These are phyloP conservation scores for Drosophila rubida DNA, from an alignment of 2,888 invertebrate species.

Conservation along the genomic window DNA sequence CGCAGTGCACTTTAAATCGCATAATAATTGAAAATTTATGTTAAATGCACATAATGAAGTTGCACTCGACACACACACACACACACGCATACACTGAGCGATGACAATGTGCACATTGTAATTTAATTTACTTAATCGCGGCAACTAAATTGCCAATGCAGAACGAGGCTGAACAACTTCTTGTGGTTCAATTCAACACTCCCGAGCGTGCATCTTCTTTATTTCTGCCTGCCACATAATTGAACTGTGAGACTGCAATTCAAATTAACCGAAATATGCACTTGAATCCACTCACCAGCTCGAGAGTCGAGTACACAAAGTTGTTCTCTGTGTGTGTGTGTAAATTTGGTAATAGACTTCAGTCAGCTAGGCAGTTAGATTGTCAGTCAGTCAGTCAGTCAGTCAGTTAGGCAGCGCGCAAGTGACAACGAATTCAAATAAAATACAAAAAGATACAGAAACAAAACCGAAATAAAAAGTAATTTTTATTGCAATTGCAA, in stretches of 20 bases:
- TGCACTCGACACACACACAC: constrained; percentile 54
- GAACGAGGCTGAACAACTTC: constrained; percentile 42
- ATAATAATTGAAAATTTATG: constrained; percentile 79
- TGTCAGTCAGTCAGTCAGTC: constrained; percentile 52
- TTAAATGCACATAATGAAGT: constrained; percentile 80
- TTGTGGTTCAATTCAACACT: constrained; percentile 37
- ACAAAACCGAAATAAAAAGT: constrained; percentile 31
- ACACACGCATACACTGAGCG: constrained; percentile 4
- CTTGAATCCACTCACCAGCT: constrained; percentile 41
- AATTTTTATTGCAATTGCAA: constrained; percentile 65
- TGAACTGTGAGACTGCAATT: constrained; percentile 56
- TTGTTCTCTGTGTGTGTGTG: constrained; percentile 10
- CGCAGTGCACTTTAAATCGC: constrained; percentile 77
- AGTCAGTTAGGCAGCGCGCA: constrained; percentile 47
- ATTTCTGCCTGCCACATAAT: constrained; percentile 34
- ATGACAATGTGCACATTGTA: constrained; percentile 72
- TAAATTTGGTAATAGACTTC: constrained; percentile 60
- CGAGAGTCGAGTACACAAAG: not conserved
- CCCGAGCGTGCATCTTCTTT: constrained; percentile 24
- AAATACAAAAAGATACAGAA: constrained; percentile 13
- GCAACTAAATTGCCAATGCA: constrained; percentile 68
- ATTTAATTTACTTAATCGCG: constrained; percentile 77
- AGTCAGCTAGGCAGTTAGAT: constrained; percentile 48
- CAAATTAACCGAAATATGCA: constrained; percentile 61
- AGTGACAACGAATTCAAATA: constrained; percentile 60